Percentiles rank a stretch among this genome's conserved stretches.
Conservation (phyloP, 2,797 vertebrate species). For the Chaunax sp. region DNA sequence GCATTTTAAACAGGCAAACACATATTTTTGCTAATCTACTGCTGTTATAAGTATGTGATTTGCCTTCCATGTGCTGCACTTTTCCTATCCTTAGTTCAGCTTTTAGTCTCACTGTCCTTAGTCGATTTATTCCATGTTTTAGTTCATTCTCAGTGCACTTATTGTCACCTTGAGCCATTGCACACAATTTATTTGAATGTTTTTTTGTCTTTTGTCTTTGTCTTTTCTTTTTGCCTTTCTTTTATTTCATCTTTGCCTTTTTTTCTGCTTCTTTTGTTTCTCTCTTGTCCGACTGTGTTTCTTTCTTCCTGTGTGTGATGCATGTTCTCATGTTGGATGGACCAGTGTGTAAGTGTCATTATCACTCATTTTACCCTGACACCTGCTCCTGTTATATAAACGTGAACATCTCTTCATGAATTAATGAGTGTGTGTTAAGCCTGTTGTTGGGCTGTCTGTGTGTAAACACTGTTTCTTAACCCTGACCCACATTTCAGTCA, state of each 20-base stretch:
- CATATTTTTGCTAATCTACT: conserved; percentile 50
- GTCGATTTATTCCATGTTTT: conserved; percentile 7
- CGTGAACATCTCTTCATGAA: not conserved
- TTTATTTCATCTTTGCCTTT: conserved; percentile 23
- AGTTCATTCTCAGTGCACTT: conserved; percentile 37
- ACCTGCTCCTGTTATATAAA: conserved; percentile 7
- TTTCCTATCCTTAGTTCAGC: conserved; percentile 34
- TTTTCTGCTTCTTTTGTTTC: conserved; percentile 47
- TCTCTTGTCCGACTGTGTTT: conserved; percentile 50
- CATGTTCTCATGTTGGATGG: conserved; percentile 81
- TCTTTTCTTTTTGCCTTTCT: conserved; percentile 46
- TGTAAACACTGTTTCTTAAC: not conserved
- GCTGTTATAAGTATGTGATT: conserved; percentile 43
- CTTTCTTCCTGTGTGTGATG: conserved; percentile 71
- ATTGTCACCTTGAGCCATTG: conserved; percentile 8
- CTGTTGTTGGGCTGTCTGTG: conserved; percentile 29
- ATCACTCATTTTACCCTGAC: conserved; percentile 27
- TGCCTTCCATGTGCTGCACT: conserved; percentile 20
- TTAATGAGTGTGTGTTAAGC: conserved; percentile 17
- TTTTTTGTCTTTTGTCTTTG: conserved; percentile 8
- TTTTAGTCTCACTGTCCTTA: conserved; percentile 24
- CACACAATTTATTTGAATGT: conserved; percentile 48
- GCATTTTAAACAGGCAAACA: conserved; percentile 17
- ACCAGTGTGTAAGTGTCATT: conserved; percentile 91
- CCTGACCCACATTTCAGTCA: conserved; percentile 1